A percentile compares a stretch with the other conserved stretches of the same genome.
phyloP scores from a whole-genome alignment of 2,113 vertebrate genomes.

The Hirundichthys speculiger region DNA sequence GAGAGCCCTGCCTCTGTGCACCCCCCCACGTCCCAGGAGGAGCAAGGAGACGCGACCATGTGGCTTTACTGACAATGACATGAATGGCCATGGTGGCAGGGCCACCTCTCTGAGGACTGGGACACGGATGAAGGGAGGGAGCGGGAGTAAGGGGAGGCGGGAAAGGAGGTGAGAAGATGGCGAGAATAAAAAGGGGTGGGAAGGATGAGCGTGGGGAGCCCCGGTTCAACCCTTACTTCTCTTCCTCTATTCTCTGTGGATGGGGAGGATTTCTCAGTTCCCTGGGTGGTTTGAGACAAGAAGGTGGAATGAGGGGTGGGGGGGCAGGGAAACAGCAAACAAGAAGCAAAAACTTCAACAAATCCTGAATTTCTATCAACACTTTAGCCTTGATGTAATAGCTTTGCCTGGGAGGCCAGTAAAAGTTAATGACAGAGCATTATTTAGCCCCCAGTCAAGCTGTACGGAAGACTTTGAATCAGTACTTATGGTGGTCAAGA shows the following conservation, averaged over 20 bases:
- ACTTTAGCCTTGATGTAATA: conserved; percentile 61
- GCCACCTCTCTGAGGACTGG: conserved; percentile 75
- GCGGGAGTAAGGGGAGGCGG: conserved; percentile 29
- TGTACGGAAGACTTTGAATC: conserved; percentile 38
- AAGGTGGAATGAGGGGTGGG: conserved; percentile 59
- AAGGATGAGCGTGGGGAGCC: conserved; percentile 72
- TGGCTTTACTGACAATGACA: conserved; percentile 77
- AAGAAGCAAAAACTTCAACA: conserved; percentile 62
- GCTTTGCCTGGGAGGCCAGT: conserved; percentile 53
- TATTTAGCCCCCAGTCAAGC: conserved; percentile 60
- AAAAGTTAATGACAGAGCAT: conserved; percentile 65
- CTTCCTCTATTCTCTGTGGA: conserved; percentile 55
- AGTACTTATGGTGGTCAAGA: conserved; percentile 48
- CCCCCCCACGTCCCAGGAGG: conserved; percentile 68
- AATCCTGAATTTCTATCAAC: conserved; percentile 53
- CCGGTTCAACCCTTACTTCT: conserved; percentile 63
- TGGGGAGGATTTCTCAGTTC: conserved; percentile 67
- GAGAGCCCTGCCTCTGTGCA: conserved; percentile 61
- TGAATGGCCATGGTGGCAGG: conserved; percentile 76
- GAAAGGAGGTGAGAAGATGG: conserved; percentile 60
- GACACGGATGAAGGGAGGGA: conserved; percentile 33
- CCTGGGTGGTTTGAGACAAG: conserved; percentile 70
- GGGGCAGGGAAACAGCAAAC: conserved; percentile 63
- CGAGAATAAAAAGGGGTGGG: conserved; percentile 72
- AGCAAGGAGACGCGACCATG: conserved; percentile 75